Base-by-base conservation (phyloP, 2,888 invertebrate species). In the Zelleria hepariella region DNA sequence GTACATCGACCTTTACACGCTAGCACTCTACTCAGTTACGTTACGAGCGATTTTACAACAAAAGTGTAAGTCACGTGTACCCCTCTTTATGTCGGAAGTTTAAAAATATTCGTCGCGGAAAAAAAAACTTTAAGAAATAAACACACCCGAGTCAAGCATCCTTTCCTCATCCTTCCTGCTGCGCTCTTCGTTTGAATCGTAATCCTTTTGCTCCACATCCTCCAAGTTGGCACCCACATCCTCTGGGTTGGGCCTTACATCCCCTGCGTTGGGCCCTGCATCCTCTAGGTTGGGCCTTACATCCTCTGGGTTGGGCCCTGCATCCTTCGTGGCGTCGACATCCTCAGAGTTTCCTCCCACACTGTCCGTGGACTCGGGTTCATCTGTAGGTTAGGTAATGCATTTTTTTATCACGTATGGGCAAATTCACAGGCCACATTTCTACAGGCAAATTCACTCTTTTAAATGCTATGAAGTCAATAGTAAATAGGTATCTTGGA, bases 121-220 rank as follows among this genome's bases (percentile, higher is more conserved):
- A n/a, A n/a, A n/a, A n/a, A 26, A 5, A 26, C 5, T 7, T 26
- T 42, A 10, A 2, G 10, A 42, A 15, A 24, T 7, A 21, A 8
- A 53, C 23, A n/a, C 48, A 59, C 48, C 59, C 10, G 87, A 88
- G 72, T 88, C 87, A 20, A 87, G 62, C 86, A 86, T 86, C 52
- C 69, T 80, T 60, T 88, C 87, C 59, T 84, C 85, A 64, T 84
- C 78, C 52, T 72, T 78, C 0, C 58, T 86, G 53, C 69, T 80
- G 60, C 86, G 86, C 59, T 83, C 84, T 64, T 83, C 77, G 51
- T 72, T 77, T 0, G n/a, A 53, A 2, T 53, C n/a, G n/a, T 66
- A 64, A 7, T 80, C 80, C 58, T 78, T 83, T 56, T 64, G 62
- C 32, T 59, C 65, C 32, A 57, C 67, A 51, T 58, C 59, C 15